Conservation (phyloP, 2,888 invertebrate genomes). For the Protodeltote pygarga region DNA sequence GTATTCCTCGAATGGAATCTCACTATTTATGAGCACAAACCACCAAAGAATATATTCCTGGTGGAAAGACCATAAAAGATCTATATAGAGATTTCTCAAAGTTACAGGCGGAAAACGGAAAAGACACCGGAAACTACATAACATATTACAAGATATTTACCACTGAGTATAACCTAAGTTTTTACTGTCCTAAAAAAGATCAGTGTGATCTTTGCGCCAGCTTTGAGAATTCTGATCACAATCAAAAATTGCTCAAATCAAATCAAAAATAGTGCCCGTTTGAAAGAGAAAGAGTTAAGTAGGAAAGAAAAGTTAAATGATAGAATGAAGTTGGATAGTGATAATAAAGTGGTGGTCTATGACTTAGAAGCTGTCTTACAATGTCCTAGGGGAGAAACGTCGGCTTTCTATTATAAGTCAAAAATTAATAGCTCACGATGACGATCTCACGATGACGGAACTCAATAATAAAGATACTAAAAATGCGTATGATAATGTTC, state of each 20-base stretch:
- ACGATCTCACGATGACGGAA: constrained; percentile 4
- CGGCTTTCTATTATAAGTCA: constrained; percentile 17
- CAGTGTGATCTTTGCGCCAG: constrained; percentile 12
- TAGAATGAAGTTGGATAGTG: neutral
- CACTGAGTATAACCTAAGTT: neutral
- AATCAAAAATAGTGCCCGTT: constrained; percentile 6
- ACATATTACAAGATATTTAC: constrained; percentile 7
- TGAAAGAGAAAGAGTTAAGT: constrained; percentile 14
- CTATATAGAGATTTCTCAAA: constrained; percentile 5
- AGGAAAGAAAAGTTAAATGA: constrained; percentile 9
- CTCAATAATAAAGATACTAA: constrained; percentile 1
- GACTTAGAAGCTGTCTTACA: constrained; percentile 20
- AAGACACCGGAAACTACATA: constrained; percentile 1
- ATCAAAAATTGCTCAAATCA: constrained; percentile 1
- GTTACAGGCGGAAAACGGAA: constrained; percentile 1
- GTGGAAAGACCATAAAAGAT: constrained; percentile 6
- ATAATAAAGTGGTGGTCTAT: constrained; percentile 8
- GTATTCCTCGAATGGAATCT: constrained; percentile 2
- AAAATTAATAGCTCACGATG: constrained; percentile 20
- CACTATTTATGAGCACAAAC: constrained; percentile 1
- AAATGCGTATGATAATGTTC: neutral
- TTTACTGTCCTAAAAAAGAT: constrained; percentile 13
- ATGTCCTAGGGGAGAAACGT: constrained; percentile 14
- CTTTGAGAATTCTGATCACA: neutral
- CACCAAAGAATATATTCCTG: constrained; percentile 1